Conservation (phyloP, 2,113 vertebrate species). For the Podocnemis expansa region DNA sequence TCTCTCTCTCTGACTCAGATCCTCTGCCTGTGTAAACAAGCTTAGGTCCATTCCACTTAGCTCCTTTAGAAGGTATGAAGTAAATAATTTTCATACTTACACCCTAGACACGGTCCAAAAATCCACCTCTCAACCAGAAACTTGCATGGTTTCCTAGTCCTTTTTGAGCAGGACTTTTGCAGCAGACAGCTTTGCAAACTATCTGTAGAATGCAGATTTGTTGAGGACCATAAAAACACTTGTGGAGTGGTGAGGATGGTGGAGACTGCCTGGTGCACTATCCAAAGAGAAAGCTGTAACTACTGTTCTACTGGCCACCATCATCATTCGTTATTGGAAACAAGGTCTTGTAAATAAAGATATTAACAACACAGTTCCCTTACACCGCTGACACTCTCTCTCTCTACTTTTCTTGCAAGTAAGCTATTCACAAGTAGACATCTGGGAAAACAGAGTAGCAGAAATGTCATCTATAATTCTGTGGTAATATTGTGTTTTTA, state of each 20-base stretch:
- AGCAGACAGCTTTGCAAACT: neutral
- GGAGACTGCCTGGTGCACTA: neutral
- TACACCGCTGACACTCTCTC: neutral
- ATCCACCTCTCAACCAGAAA: neutral
- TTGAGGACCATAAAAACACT: neutral
- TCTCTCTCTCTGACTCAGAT: neutral
- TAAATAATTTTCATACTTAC: neutral
- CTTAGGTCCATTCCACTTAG: neutral
- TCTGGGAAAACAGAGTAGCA: neutral
- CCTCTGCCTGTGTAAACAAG: neutral
- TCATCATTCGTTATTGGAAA: neutral
- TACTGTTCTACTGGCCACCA: neutral
- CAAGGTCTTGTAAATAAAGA: neutral
- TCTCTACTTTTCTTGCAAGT: neutral
- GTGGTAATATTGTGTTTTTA: neutral
- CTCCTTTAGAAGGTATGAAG: neutral
- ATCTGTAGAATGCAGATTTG: neutral
- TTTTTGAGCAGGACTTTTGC: neutral
- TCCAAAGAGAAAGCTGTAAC: neutral
- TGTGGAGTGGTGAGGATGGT: neutral
- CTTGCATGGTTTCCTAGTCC: neutral
- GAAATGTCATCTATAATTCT: neutral
- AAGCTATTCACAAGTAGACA: neutral
- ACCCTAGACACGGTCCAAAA: neutral
- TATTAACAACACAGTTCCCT: neutral